phyloP scores from a whole-genome alignment of 2,113 vertebrate species.

The Seriola quinqueradiata region DNA sequence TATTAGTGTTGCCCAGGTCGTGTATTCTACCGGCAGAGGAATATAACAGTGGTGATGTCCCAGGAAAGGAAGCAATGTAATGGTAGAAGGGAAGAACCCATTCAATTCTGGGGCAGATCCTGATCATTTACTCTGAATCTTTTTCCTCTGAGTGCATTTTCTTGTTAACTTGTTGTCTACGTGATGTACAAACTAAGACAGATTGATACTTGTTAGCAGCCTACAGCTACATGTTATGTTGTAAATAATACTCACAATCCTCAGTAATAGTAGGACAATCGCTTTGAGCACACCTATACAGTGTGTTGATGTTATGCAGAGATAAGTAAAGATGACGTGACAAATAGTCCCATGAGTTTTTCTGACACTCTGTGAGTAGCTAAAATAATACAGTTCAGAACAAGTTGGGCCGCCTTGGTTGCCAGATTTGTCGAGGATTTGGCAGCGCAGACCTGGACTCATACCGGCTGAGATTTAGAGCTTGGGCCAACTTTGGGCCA shows the following conservation, averaged over 20 bases:
- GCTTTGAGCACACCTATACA: too few species aligned
- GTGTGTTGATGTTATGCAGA: too few species aligned
- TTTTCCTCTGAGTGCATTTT: too few species aligned
- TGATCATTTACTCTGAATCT: too few species aligned
- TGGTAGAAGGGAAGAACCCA: background rate
- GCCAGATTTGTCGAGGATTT: background rate
- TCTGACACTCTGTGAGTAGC: background rate
- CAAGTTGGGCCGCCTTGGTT: background rate
- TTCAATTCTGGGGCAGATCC: too few species aligned
- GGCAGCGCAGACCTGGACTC: background rate
- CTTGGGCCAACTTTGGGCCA: background rate
- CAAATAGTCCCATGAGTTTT: background rate
- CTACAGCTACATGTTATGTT: background rate
- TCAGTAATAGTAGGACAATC: background rate
- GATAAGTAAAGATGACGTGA: too few species aligned
- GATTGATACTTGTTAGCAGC: background rate
- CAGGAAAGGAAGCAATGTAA: background rate
- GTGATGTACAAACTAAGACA: background rate
- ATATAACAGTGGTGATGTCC: background rate
- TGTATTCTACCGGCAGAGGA: background rate
- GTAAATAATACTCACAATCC: background rate
- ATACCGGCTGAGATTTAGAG: constrained; percentile 4
- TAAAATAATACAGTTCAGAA: background rate
- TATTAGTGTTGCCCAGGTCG: constrained; percentile 12
- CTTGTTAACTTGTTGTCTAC: background rate